Evolutionary conservation across 2,113 vertebrate species (phyloP).

Genomic region (Solea solea): DNA sequence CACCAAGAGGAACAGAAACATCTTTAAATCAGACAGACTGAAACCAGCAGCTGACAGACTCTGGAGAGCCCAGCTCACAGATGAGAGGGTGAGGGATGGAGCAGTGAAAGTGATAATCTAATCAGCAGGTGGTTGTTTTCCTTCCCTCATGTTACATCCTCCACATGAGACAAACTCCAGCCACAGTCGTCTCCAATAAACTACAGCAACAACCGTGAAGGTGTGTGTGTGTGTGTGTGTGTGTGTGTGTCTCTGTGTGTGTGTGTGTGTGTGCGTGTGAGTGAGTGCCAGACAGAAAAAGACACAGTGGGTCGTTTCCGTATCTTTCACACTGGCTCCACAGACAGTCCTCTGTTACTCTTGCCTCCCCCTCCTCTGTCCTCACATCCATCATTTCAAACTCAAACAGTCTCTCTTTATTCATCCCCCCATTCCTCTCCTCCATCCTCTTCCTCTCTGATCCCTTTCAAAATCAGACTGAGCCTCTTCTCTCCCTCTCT

Average conservation of each 20-base stretch:
- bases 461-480: neutral
- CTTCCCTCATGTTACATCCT: neutral
- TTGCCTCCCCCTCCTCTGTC: slow-evolving; percentile 16
- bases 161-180: slow-evolving; percentile 21
- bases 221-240: slow-evolving; percentile 5
- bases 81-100: neutral
- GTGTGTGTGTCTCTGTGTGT: neutral
- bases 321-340: slow-evolving; percentile 46
- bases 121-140: too few relatives aligned
- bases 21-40: too few relatives aligned
- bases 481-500: too few relatives aligned
- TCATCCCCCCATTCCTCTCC: slow-evolving; percentile 26
- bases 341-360: slow-evolving; percentile 64
- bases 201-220: neutral
- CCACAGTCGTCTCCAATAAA: slow-evolving; percentile 29
- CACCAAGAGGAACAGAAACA: too few relatives aligned
- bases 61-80: neutral
- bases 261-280: slow-evolving; percentile 23
- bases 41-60: too few relatives aligned
- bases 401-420: slow-evolving; percentile 58
- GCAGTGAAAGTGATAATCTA: too few relatives aligned
- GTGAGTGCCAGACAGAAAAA: slow-evolving; percentile 29
- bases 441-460: slow-evolving; percentile 18
- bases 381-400: slow-evolving; percentile 48
- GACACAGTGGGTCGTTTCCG: slow-evolving; percentile 61